These are phyloP conservation scores for Sinocyclocheilus maitianheensis DNA, from an alignment of 2,113 vertebrate species.

Conservation along the genomic window DNA sequence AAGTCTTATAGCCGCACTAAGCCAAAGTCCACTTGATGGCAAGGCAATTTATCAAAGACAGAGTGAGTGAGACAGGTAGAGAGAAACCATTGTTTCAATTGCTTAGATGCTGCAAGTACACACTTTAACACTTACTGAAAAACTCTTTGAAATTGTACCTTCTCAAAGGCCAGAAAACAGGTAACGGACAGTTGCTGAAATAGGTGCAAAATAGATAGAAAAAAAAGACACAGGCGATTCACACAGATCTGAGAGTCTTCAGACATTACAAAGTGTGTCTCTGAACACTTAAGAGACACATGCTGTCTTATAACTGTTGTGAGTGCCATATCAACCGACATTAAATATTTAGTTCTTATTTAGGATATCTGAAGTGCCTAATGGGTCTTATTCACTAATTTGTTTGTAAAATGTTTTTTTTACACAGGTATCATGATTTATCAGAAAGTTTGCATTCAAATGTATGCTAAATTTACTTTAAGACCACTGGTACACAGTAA, in stretches of 20 bases:
- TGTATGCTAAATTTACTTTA: no score
- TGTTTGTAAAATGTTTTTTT: no score
- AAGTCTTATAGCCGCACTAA: slow-evolving; percentile 41
- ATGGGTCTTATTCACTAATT: no score
- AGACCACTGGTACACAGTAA: no score
- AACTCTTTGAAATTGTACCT: background rate
- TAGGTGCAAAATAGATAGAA: background rate
- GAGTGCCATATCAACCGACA: background rate
- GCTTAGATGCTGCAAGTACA: background rate
- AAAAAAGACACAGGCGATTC: background rate
- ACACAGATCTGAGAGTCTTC: background rate
- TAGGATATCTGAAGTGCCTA: no score
- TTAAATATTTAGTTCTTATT: no score
- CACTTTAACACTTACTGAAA: background rate
- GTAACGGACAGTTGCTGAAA: background rate
- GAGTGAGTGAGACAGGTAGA: slow-evolving; percentile 28
- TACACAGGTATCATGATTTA: no score
- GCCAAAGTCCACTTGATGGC: slow-evolving; percentile 31
- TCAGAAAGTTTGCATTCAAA: no score
- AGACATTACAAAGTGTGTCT: background rate
- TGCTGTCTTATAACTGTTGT: background rate
- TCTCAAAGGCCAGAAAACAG: background rate
- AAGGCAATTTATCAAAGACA: slow-evolving; percentile 45
- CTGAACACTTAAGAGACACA: background rate
- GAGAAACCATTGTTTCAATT: slow-evolving; percentile 16